These are phyloP conservation scores for Xylocopa sonorina DNA, from an alignment of 1,140 invertebrate species.

Conservation along the genomic window DNA sequence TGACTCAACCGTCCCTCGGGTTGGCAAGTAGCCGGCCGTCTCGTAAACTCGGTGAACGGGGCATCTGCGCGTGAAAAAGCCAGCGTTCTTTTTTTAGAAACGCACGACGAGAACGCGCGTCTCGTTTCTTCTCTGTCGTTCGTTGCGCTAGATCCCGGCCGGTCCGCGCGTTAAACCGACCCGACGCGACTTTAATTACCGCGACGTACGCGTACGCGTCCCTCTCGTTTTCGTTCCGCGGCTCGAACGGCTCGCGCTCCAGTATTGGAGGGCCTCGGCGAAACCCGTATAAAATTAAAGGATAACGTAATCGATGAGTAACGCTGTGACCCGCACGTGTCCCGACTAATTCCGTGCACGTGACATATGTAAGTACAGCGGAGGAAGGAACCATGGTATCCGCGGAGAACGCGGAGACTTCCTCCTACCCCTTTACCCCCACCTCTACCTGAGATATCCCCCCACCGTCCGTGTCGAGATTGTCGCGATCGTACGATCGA, in stretches of 20 bases:
- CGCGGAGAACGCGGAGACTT: background rate
- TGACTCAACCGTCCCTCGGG: background rate
- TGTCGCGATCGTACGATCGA: background rate
- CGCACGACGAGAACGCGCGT: background rate
- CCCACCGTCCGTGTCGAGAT: too few relatives aligned
- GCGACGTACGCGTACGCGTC: too few relatives aligned
- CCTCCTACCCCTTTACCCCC: too few relatives aligned
- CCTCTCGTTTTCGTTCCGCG: too few relatives aligned
- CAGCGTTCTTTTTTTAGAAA: conserved; percentile 46
- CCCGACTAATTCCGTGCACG: background rate
- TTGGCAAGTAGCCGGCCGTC: conserved; percentile 23
- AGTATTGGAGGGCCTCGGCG: background rate
- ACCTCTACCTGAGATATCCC: too few relatives aligned
- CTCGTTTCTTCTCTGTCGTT: background rate
- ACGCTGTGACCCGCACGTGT: conserved; percentile 12
- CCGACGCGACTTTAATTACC: too few relatives aligned
- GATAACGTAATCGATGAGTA: conserved; percentile 31
- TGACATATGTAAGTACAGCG: too few relatives aligned
- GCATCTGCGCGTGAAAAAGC: conserved; percentile 7
- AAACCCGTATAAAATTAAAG: background rate
- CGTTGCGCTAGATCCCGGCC: too few relatives aligned
- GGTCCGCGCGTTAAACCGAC: background rate
- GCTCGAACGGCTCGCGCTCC: background rate
- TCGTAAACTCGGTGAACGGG: conserved; percentile 21
- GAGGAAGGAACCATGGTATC: background rate